Evolutionary conservation across 2,797 vertebrate species (phyloP).

Genomic region (Manis crassicaudata): DNA sequence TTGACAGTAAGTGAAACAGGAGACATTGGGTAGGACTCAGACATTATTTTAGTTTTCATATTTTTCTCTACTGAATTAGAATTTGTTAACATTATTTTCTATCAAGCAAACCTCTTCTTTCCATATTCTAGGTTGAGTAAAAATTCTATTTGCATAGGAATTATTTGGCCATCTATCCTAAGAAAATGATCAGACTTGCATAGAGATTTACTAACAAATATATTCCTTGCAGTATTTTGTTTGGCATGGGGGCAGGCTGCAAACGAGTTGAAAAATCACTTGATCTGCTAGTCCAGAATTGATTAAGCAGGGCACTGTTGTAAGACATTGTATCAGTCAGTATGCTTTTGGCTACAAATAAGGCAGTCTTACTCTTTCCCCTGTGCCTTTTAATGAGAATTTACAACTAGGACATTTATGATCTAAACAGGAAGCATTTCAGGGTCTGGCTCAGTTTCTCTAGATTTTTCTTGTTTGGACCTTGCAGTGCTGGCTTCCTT

Average conservation of each 20-base stretch:
- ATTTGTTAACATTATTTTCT: background rate
- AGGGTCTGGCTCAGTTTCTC: background rate
- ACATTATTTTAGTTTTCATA: slow-evolving; percentile 43
- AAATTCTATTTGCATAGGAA: background rate
- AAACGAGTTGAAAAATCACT: slow-evolving; percentile 16
- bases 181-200: slow-evolving; percentile 15
- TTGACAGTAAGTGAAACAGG: background rate
- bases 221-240: background rate
- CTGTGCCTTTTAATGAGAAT: background rate
- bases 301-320: background rate
- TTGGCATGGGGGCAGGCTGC: background rate
- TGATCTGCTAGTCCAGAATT: background rate
- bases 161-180: slow-evolving; percentile 24
- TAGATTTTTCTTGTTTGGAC: background rate
- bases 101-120: background rate
- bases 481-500: background rate
- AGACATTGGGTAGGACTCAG: background rate
- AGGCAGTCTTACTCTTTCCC: background rate
- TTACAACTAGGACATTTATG: background rate
- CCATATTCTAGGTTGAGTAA: background rate
- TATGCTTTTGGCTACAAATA: background rate
- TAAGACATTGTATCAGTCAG: background rate
- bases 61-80: background rate
- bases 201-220: background rate
- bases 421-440: background rate